Evolutionary conservation across 1,140 invertebrate species (phyloP).

Genomic region (Zaprionus inermis): DNA sequence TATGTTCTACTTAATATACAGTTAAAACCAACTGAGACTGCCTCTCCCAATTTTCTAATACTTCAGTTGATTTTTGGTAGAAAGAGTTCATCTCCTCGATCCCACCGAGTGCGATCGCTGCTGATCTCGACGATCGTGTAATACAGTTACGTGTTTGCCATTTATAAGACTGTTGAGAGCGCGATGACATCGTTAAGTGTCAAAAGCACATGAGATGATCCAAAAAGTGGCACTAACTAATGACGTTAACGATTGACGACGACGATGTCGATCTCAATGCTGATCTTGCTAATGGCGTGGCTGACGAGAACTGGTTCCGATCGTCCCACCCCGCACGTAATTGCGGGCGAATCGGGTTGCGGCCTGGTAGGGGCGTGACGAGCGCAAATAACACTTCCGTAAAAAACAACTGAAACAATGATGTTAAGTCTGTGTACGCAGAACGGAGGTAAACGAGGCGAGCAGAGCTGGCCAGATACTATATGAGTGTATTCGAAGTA

Average conservation of each 20-base stretch:
- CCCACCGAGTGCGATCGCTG: neutral
- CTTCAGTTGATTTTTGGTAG: no score
- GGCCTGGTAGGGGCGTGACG: constrained; percentile 27
- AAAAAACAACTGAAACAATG: constrained; percentile 68
- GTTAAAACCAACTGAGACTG: no score
- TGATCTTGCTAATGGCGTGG: constrained; percentile 37
- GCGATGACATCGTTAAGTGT: constrained; percentile 34
- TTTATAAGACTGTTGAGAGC: constrained; percentile 14
- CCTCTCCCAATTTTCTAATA: no score
- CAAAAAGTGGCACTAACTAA: constrained; percentile 57
- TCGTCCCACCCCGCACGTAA: constrained; percentile 35
- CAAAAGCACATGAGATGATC: constrained; percentile 38
- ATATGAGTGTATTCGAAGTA: constrained; percentile 11
- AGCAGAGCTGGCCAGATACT: constrained; percentile 11
- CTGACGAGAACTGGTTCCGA: constrained; percentile 23
- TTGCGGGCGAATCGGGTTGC: constrained; percentile 53
- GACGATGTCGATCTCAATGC: constrained; percentile 29
- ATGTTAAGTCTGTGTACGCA: constrained; percentile 35
- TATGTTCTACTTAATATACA: no score
- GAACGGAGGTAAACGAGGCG: constrained; percentile 45
- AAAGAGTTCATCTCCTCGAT: neutral
- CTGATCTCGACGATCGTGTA: neutral
- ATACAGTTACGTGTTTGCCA: constrained; percentile 27
- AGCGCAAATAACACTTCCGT: constrained; percentile 68
- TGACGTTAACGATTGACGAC: constrained; percentile 61